Base-by-base conservation (phyloP, 2,113 vertebrate genomes). In the Cryptotis parvus region DNA sequence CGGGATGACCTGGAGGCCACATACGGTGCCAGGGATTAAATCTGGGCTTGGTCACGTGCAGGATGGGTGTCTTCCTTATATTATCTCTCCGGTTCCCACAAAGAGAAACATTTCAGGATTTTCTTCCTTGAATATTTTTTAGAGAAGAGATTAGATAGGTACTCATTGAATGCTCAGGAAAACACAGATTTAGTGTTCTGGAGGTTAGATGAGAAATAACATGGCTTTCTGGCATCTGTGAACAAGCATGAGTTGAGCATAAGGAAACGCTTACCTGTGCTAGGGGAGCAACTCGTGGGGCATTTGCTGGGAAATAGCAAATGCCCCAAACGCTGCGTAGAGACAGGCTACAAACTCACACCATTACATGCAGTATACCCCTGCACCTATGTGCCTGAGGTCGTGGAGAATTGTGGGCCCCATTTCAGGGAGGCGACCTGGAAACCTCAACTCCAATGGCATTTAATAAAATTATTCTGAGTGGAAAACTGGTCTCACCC, bases 401-500 rank as follows among this genome's bases (percentile, higher is more conserved):
- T 90, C 79, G 68, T 68, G 15, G 70, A 49, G 72, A 84, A 70
- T 27, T 4, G 3, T 29, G 69, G 80, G 41, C 45, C 68, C 2
- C 70, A 5, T 37, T 93, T 86, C 26, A 61, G 78, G 58, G 52
- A 78, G 80, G 79, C 73, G 61, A 24, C 27, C 74, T 68, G 61
- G 74, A 52, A 35, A 12, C 1, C 0, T 33, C 15, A 3, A 15
- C 70, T 45, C 61, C 31, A 37, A 3, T 75, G 87, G 41, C 66
- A 18, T 92, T 84, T 70, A 39, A 31, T 61, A 76, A 80, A 75
- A 72, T 39, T 39, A 70, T 74, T 82, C 61, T 41, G 91, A 66
- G 33, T 93, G 66, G 95, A 94, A 92, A 82, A 35, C 66, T 35
- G 27, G 52, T n/a, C 81, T 78, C 39, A 11, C 76, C 22, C 31